Base-by-base conservation (phyloP, 2,797 vertebrate genomes). In the Delichon dasypus region DNA sequence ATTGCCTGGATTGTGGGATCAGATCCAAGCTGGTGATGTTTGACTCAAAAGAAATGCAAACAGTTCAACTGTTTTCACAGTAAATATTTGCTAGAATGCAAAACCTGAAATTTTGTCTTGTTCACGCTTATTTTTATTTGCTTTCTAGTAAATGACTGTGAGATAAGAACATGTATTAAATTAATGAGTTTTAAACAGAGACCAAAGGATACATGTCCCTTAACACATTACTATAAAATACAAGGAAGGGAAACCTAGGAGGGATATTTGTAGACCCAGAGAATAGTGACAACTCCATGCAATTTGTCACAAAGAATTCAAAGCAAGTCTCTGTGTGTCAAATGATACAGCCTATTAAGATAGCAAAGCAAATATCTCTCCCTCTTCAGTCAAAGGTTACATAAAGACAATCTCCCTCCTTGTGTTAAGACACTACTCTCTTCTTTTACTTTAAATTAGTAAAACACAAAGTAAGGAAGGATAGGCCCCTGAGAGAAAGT, bases 51-150 rank as follows among this genome's bases (percentile, higher is more conserved):
- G 51, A 65, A 67, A 32, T 61, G 64, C 74, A 95, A 95, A 84
- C 26, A 84, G 13, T 67, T 86, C 60, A 34, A 34, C 55, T 70
- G 45, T 89, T 93, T 91, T 82, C 70, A 64, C 29, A 54, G 53
- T 40, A 96, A 94, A 94, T 88, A 84, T 95, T 94, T 90, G 81
- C 55, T 57, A 67, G 83, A 74, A 60, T 82, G 60, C 62, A 89
- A 74, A 80, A 42, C 20, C 3, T 0, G 1, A 16, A 74, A 8
- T 18, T 73, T 55, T 75, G n/a, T 72, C 93, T 68, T 90, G 50
- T 36, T 94, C 34, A 40, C 57, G 48, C 3, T 57, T 62, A 50
- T 84, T 92, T 88, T 34, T 86, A 62, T 91, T 94, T 94, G 64
- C 67, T 91, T 91, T 87, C 71, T 77, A 73, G 47, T 71, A 94